Percentiles rank a stretch among this genome's conserved stretches.
phyloP scores from a whole-genome alignment of 1,140 invertebrate genomes.

The Drosophila takahashii region DNA sequence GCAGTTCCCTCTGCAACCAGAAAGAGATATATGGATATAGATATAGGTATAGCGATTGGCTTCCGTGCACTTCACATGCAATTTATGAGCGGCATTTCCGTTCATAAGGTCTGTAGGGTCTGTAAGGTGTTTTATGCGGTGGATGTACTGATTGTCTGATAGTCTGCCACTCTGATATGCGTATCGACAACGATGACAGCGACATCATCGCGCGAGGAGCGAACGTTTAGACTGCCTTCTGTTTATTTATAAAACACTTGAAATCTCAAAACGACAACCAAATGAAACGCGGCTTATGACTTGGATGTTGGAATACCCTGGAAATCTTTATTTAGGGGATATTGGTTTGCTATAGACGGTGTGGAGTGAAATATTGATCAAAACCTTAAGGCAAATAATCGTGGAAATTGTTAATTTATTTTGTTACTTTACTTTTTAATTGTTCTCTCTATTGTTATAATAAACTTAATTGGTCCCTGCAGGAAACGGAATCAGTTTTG shows the following conservation, averaged over 20 bases:
- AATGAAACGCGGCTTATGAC: slow-evolving; percentile 70
- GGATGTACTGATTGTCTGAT: neutral
- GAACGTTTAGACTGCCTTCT: slow-evolving; percentile 41
- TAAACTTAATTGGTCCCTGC: too few relatives aligned
- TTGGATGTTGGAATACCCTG: slow-evolving; percentile 31
- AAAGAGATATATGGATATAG: neutral
- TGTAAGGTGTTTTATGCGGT: neutral
- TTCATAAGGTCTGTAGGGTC: neutral
- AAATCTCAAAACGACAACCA: slow-evolving; percentile 61
- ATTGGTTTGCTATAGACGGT: neutral
- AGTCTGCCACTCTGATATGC: slow-evolving; percentile 10
- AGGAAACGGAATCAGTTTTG: too few relatives aligned
- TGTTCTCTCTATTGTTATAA: too few relatives aligned
- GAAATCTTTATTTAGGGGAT: neutral
- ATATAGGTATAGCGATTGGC: slow-evolving; percentile 1
- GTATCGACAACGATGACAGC: slow-evolving; percentile 38
- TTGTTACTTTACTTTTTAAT: too few relatives aligned
- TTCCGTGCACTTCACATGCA: slow-evolving; percentile 53
- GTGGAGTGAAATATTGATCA: too few relatives aligned
- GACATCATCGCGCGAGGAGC: slow-evolving; percentile 22
- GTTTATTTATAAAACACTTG: slow-evolving; percentile 82
- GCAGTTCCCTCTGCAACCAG: slow-evolving; percentile 78
- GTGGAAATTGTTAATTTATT: too few relatives aligned
- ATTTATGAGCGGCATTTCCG: slow-evolving; percentile 78
- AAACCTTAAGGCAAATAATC: too few relatives aligned